Evolutionary conservation across 2,797 vertebrate genomes (phyloP).

Genomic region (Pipistrellus pygmaeus): DNA sequence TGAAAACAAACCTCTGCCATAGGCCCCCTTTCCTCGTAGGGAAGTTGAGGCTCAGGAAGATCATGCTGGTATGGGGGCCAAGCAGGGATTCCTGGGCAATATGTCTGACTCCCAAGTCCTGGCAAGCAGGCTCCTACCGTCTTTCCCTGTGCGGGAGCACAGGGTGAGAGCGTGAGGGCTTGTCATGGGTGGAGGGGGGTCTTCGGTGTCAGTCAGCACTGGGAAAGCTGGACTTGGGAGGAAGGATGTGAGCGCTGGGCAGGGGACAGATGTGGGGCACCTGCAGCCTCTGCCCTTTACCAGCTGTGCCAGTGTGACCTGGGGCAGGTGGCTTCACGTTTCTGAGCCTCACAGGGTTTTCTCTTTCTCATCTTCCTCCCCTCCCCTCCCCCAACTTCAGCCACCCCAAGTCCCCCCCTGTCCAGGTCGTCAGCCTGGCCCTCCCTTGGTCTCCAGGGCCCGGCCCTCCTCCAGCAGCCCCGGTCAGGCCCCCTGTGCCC

Average conservation of each 20-base stretch:
- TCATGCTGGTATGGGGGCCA: neutral
- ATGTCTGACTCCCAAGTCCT: neutral
- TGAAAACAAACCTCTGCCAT: neutral
- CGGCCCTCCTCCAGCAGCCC: neutral
- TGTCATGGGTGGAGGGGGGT: neutral
- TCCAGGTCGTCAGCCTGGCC: neutral
- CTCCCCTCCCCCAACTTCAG: neutral
- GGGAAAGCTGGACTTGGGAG: neutral
- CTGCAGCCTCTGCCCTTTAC: neutral
- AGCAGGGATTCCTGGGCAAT: neutral
- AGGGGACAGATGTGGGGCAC: neutral
- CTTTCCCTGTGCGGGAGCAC: neutral
- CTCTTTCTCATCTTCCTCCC: neutral
- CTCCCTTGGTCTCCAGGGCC: neutral
- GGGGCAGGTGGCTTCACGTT: neutral
- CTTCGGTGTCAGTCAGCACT: neutral
- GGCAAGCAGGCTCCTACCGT: neutral
- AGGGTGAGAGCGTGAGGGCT: neutral
- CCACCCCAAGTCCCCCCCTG: neutral
- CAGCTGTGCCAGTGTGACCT: neutral
- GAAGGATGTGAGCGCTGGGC: neutral
- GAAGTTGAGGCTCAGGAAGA: neutral
- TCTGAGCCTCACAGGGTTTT: neutral
- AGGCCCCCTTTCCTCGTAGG: neutral
- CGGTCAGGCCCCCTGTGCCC: neutral